Base-by-base conservation (phyloP, 2,888 invertebrate genomes). In the Drosophila koepferae region DNA sequence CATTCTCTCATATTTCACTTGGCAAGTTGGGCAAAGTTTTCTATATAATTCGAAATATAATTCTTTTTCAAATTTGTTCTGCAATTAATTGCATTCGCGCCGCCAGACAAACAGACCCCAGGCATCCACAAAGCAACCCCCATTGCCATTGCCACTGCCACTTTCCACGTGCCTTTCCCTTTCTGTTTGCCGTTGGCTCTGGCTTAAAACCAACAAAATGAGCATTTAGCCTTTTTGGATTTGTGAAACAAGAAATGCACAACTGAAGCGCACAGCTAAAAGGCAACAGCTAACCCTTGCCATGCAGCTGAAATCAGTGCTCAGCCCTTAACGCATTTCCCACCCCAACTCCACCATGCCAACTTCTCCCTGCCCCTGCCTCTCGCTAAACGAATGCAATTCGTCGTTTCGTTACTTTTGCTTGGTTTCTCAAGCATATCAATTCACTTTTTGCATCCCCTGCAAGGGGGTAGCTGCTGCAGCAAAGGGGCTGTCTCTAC, bases 341-440 rank as follows among this genome's bases (percentile, higher is more conserved):
- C 16, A 20, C 44, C 46, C 20, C 3, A 5, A 10, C 49, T 41
- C 20, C 48, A 23, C 0, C 7, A 4, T 3, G 16, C 16, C 6
- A 2, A n/a, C 0, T n/a, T 2, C 46, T n/a, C 16, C 12, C 12
- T 14, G n/a, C 8, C 44, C 34, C 31, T 43, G 38, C 65, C 31
- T 43, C 44, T 12, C 34, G 18, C 51, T 43, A 61, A 63, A 43
- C 28, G 63, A 86, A 67, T 81, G 81, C 87, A 84, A 81, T 85
- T 73, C 62, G 63, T 76, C 71, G 72, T 82, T 88, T 84, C 77
- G 83, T 88, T 84, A 82, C 90, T 82, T 85, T 85, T 85, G 73
- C 89, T 66, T 77, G 90, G 90, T 90, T 90, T 90, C 86, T 86
- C 86, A 86, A 89, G 86, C 90, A 90, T 86, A 90, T 86, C 90